Percentiles rank a stretch among this genome's conserved stretches.
phyloP scores from a whole-genome alignment of 2,888 invertebrate genomes.

The Amphipyra berbera region DNA sequence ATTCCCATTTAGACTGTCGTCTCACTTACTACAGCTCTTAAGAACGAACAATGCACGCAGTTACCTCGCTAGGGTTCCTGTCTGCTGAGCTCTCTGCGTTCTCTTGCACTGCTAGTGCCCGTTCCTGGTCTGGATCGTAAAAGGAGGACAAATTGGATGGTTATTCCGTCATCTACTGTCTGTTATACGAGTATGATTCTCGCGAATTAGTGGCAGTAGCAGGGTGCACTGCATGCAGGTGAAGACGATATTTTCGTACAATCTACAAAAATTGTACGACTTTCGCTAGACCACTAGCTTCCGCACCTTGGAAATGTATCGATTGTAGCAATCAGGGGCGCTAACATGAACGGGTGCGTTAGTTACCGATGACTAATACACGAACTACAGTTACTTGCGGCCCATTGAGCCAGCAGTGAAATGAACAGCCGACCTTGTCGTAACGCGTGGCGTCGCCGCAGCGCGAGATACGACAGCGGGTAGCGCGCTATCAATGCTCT shows the following conservation, averaged over 20 bases:
- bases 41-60: too few relatives aligned
- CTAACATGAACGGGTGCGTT: not conserved
- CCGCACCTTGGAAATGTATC: not conserved
- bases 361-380: slow-evolving; percentile 6
- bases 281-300: too few relatives aligned
- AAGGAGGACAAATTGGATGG: too few relatives aligned
- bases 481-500: slow-evolving; percentile 47
- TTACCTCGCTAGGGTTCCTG: too few relatives aligned
- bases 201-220: too few relatives aligned
- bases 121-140: too few relatives aligned
- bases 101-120: too few relatives aligned
- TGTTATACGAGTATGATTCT: too few relatives aligned
- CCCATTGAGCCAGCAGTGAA: slow-evolving; percentile 42
- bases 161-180: too few relatives aligned
- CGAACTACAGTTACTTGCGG: not conserved
- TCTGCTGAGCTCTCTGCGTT: too few relatives aligned
- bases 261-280: too few relatives aligned
- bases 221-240: not conserved
- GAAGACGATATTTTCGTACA: too few relatives aligned
- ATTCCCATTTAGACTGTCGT: not conserved
- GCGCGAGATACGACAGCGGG: slow-evolving; percentile 6
- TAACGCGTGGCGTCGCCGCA: not conserved
- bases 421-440: slow-evolving; percentile 48
- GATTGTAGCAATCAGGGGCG: not conserved
- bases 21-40: not conserved